These are phyloP conservation scores for Amphibalanus amphitrite DNA, from an alignment of 1,140 invertebrate species.

Conservation along the genomic window DNA sequence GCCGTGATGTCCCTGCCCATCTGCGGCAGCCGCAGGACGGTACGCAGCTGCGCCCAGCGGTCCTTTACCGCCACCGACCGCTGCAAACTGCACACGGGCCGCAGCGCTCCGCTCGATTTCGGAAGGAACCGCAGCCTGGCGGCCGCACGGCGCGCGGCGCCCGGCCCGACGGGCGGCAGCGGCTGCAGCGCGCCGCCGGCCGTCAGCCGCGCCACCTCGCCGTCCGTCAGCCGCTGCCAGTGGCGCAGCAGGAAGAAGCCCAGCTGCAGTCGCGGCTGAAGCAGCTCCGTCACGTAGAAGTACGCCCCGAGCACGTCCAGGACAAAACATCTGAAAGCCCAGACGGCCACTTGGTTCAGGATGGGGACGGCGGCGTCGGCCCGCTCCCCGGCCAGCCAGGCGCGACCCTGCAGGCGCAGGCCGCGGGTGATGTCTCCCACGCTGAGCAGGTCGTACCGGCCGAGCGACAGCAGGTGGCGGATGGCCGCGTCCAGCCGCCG, in stretches of 20 bases:
- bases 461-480: not conserved
- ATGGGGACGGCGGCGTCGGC: not conserved
- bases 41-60: not conserved
- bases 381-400: not conserved
- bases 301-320: not conserved
- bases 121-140: not conserved
- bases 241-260: not conserved
- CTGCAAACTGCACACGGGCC: not conserved
- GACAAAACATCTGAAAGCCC: not conserved
- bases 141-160: no score
- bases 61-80: not conserved
- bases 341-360: not conserved
- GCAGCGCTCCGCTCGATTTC: not conserved
- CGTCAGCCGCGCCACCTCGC: not conserved
- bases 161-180: not conserved
- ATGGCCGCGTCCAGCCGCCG: not conserved
- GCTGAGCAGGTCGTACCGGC: not conserved
- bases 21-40: not conserved
- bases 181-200: not conserved
- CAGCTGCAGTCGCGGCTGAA: not conserved
- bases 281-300: not conserved
- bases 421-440: not conserved
- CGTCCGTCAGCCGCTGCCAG: not conserved
- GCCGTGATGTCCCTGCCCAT: not conserved
- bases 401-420: not conserved